Base-by-base conservation (phyloP, 2,113 vertebrate genomes). In the Hippocampus abdominalis region DNA sequence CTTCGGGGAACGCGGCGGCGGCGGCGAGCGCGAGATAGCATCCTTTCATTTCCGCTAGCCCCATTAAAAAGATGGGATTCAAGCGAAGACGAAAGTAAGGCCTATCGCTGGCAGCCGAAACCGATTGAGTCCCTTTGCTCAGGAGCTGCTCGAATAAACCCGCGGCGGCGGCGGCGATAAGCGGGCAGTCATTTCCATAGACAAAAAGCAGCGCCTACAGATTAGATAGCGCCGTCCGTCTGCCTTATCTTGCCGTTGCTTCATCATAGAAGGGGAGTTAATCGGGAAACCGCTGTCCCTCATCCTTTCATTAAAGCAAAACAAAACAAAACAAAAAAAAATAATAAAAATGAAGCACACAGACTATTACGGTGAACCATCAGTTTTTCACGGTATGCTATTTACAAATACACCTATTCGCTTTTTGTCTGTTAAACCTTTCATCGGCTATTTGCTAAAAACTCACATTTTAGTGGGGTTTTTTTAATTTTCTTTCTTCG, bases 11-110 rank as follows among this genome's bases (percentile, higher is more conserved):
- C 2, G 51, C 21, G n/a, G 21, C 9, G 21, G 21, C 9, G 21
- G 51, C 51, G 53, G 53, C n/a, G 23, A 15, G 4, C 2, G 23
- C 4, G 27, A 78, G 90, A 89, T 91, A 91, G 57, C 83, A 87
- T 91, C 89, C 90, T 88, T 89, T 91, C 84, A 90, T 90, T 91
- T 91, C 89, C 90, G 78, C 72, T 84, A 74, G 72, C 80, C 73
- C 82, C 86, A 87, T 89, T 90, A 89, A 86, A 89, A 20, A 89
- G 86, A 89, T 88, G 88, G 84, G 83, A 76, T 66, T 25, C 76
- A 71, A 36, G 57, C 49, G 78, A 73, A 70, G 74, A 78, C 60
- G 66, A 88, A 85, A 88, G 84, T 81, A 74, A 85, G 82, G 84
- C 77, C 77, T 90, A 84, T 90, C 85, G 74, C 80, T 69, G 83